Percentiles rank a stretch among this genome's conserved stretches.
phyloP scores from a whole-genome alignment of 2,888 invertebrate species.

The Miltochrista miniata region DNA sequence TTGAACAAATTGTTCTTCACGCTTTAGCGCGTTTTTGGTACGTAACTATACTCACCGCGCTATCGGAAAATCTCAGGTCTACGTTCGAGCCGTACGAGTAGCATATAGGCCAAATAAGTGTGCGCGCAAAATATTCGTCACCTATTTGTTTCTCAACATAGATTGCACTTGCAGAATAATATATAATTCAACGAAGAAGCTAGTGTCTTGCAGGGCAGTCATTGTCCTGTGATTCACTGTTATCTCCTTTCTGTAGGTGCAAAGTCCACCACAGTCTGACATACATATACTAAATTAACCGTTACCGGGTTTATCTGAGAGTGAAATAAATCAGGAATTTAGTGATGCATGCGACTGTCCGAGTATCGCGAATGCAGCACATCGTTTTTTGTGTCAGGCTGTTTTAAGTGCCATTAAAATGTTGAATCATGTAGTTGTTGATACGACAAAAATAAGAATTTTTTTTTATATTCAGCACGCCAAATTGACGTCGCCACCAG shows the following conservation, averaged over 20 bases:
- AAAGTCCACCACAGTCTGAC: conserved; percentile 23
- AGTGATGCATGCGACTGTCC: background rate
- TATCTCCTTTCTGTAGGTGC: conserved; percentile 23
- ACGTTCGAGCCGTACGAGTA: no score
- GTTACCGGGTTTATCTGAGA: conserved; percentile 7
- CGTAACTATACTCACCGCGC: no score
- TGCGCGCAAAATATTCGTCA: no score
- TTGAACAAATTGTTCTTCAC: no score
- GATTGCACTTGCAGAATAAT: background rate
- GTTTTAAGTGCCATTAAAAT: background rate
- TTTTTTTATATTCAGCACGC: no score
- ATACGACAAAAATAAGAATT: no score
- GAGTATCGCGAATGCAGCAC: background rate
- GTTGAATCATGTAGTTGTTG: background rate
- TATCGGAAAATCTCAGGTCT: no score
- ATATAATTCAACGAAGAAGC: background rate
- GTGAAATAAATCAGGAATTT: background rate
- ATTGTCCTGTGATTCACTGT: conserved; percentile 32
- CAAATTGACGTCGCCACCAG: no score
- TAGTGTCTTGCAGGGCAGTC: conserved; percentile 4
- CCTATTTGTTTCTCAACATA: no score
- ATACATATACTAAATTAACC: conserved; percentile 13
- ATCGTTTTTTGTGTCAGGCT: background rate
- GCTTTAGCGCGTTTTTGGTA: no score
- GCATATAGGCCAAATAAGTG: no score